Evolutionary conservation across 1,140 invertebrate species (phyloP).

Genomic region (Zaprionus capensis): DNA sequence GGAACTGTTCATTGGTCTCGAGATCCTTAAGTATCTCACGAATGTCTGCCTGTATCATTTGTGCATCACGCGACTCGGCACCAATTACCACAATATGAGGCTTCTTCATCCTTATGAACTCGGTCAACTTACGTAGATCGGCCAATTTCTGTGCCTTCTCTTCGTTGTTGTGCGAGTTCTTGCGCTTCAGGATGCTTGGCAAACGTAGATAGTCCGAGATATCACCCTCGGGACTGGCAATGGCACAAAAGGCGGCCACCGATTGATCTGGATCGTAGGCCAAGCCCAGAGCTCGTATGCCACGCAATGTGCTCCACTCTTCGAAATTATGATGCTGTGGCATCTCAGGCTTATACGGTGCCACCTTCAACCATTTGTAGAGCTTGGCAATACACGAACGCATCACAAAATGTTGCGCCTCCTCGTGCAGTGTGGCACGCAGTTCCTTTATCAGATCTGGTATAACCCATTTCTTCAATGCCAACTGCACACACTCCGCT

Average conservation of each 20-base stretch:
- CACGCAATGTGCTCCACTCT: conserved; percentile 94
- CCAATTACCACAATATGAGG: conserved; percentile 97
- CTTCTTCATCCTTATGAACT: conserved; percentile 95
- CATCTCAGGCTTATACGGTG: conserved; percentile 90
- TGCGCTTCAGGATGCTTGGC: conserved; percentile 92
- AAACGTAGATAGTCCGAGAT: conserved; percentile 95
- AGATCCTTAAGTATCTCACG: conserved; percentile 90
- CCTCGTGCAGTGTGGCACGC: conserved; percentile 90
- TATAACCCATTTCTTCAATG: conserved; percentile 94
- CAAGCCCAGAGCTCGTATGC: conserved; percentile 94
- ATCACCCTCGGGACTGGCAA: conserved; percentile 95
- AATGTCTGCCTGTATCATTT: conserved; percentile 94
- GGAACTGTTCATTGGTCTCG: conserved; percentile 94
- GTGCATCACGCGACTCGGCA: conserved; percentile 94
- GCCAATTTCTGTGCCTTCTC: conserved; percentile 90
- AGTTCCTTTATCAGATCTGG: conserved; percentile 96
- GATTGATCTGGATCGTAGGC: conserved; percentile 93
- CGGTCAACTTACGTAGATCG: conserved; percentile 91
- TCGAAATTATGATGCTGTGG: conserved; percentile 92
- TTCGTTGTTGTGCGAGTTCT: conserved; percentile 89
- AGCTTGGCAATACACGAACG: conserved; percentile 93
- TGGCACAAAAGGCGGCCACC: conserved; percentile 94
- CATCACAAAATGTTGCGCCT: conserved; percentile 96
- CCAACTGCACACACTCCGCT: conserved; percentile 93
- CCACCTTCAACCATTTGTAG: conserved; percentile 96